A percentile compares a stretch with the other conserved stretches of the same genome.
phyloP scores from a whole-genome alignment of 2,797 vertebrate genomes.

The Falco peregrinus region DNA sequence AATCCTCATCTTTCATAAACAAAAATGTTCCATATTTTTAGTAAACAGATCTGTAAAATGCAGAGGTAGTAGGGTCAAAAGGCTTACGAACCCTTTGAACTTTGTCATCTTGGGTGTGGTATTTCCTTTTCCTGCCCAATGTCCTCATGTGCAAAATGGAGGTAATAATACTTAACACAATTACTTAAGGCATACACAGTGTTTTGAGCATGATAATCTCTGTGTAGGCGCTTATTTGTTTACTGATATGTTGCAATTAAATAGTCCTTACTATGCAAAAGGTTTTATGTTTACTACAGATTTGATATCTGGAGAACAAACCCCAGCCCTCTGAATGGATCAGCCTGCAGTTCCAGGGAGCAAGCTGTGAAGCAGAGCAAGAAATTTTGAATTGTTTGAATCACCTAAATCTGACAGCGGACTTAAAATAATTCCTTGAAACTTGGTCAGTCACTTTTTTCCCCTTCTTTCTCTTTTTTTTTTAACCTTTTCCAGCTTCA shows the following conservation, averaged over 20 bases:
- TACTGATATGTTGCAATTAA: constrained; percentile 17
- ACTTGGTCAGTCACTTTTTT: neutral
- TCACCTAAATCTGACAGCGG: neutral
- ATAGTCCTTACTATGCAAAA: neutral
- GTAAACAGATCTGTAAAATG: constrained; percentile 55
- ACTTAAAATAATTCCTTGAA: neutral
- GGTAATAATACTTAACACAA: neutral
- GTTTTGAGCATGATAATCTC: neutral
- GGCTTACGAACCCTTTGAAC: neutral
- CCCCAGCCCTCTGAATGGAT: neutral
- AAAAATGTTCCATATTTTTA: constrained; percentile 58
- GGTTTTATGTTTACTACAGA: constrained; percentile 9
- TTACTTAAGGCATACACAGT: neutral
- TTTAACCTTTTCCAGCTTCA: neutral
- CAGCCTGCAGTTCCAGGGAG: neutral
- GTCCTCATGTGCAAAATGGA: neutral
- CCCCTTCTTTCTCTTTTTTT: too few species aligned
- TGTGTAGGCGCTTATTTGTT: neutral
- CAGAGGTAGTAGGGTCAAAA: neutral
- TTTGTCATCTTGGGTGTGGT: constrained; percentile 31
- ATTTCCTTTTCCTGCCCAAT: constrained; percentile 21
- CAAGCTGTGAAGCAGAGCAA: neutral
- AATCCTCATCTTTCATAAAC: constrained; percentile 67
- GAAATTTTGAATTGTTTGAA: neutral
- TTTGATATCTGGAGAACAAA: neutral